phyloP scores from a whole-genome alignment of 2,797 vertebrate species.

The Spea hammondii region DNA sequence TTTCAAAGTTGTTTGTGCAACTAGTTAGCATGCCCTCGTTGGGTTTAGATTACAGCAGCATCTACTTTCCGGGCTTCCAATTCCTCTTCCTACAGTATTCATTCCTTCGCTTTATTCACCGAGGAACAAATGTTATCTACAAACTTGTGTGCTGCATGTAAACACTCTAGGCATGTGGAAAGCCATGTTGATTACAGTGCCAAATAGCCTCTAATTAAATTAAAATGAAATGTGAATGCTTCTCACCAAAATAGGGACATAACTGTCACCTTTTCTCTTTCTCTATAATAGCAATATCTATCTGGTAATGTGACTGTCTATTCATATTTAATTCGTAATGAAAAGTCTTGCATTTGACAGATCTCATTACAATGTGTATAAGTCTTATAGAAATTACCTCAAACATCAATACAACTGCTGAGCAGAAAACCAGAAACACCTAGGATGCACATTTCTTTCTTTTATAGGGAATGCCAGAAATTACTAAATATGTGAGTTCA shows the following conservation, averaged over 20 bases:
- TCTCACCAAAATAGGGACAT: constrained; percentile 42
- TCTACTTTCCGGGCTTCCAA: no score
- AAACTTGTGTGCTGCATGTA: constrained; percentile 19
- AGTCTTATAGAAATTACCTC: constrained; percentile 56
- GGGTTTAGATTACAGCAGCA: no score
- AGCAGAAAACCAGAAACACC: background rate
- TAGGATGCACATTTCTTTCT: no score
- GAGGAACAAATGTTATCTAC: constrained; percentile 32
- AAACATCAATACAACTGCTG: constrained; percentile 26
- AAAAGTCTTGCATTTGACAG: constrained; percentile 62
- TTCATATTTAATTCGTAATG: constrained; percentile 55
- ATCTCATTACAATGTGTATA: constrained; percentile 61
- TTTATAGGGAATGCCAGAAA: no score
- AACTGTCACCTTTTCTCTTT: constrained; percentile 60
- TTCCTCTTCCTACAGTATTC: background rate
- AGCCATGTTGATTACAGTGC: constrained; percentile 61
- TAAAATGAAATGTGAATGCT: constrained; percentile 61
- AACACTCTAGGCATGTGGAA: constrained; percentile 45
- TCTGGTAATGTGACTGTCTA: constrained; percentile 59
- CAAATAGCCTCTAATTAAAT: constrained; percentile 55
- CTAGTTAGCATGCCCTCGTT: no score
- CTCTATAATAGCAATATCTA: constrained; percentile 58
- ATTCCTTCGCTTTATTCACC: constrained; percentile 25
- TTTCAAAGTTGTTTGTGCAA: no score
- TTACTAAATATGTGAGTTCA: no score